phyloP scores from a whole-genome alignment of 2,888 invertebrate genomes.

The Noctua janthina region DNA sequence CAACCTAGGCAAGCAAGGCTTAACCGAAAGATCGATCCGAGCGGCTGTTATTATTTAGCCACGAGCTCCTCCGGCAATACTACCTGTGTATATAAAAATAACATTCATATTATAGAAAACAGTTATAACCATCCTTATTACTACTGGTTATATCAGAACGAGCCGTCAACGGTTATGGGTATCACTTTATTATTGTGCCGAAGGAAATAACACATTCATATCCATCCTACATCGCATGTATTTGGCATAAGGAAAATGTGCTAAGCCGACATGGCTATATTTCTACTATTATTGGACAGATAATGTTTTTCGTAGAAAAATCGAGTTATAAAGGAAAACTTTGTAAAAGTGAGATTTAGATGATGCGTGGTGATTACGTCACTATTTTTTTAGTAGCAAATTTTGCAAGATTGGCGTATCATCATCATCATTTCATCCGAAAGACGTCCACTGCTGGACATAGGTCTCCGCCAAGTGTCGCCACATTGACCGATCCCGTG shows the following conservation, averaged over 20 bases:
- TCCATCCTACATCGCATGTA: constrained; percentile 25
- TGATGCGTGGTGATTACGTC: background rate
- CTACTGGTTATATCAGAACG: constrained; percentile 16
- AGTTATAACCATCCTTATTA: constrained; percentile 5
- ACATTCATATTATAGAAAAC: background rate
- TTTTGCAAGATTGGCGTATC: background rate
- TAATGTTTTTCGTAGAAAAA: constrained; percentile 55
- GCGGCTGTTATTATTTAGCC: too few relatives aligned
- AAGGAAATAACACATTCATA: constrained; percentile 61
- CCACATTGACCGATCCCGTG: too few relatives aligned
- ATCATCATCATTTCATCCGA: too few relatives aligned
- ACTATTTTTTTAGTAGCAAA: background rate
- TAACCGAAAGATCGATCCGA: too few relatives aligned
- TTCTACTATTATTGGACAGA: constrained; percentile 53
- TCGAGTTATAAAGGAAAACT: constrained; percentile 43
- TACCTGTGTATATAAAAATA: constrained; percentile 6
- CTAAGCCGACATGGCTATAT: constrained; percentile 45
- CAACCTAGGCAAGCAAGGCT: too few relatives aligned
- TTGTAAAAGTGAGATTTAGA: constrained; percentile 38
- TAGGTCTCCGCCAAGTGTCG: too few relatives aligned
- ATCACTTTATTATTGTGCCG: constrained; percentile 44
- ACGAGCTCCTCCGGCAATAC: background rate
- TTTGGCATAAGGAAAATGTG: constrained; percentile 49
- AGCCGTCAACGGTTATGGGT: constrained; percentile 25
- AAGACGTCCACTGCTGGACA: too few relatives aligned